Evolutionary conservation across 2,113 vertebrate species (phyloP).

Genomic region (Mungos mungo): DNA sequence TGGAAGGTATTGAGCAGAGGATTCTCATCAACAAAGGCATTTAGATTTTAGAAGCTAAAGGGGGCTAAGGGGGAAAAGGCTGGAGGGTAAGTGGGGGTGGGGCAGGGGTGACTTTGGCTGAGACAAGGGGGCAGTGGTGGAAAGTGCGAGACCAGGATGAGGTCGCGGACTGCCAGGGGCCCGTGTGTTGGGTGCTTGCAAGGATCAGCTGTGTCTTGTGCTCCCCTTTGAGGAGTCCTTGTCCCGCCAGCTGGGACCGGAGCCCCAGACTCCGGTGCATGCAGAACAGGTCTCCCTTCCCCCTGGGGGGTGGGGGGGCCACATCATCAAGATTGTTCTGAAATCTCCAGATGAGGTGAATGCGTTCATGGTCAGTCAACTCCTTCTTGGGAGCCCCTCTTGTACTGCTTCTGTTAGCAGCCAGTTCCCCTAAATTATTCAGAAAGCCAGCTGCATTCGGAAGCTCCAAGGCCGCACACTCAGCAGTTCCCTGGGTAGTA

Average conservation of each 20-base stretch:
- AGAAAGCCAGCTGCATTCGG: constrained; percentile 63
- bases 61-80: not conserved
- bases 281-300: constrained; percentile 45
- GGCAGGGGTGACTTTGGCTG: fast-evolving
- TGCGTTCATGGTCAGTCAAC: constrained; percentile 72
- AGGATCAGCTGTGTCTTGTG: constrained; percentile 41
- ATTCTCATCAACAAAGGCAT: not conserved
- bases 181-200: constrained; percentile 59
- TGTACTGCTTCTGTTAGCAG: constrained; percentile 57
- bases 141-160: not conserved
- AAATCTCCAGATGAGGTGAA: constrained; percentile 67
- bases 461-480: constrained; percentile 46
- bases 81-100: not conserved
- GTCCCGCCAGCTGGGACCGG: not conserved
- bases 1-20: not conserved
- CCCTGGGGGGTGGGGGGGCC: constrained; percentile 17
- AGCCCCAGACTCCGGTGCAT: constrained; percentile 46
- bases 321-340: constrained; percentile 39
- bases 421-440: constrained; percentile 76
- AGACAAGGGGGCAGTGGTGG: fast-evolving
- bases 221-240: constrained; percentile 68
- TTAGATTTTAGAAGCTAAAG: not conserved
- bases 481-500: constrained; percentile 67
- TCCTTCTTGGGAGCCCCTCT: constrained; percentile 41
- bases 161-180: constrained; percentile 60